Base-by-base conservation (phyloP, 35 echinoderm and acorn worm genomes). In the Acanthaster planci region DNA sequence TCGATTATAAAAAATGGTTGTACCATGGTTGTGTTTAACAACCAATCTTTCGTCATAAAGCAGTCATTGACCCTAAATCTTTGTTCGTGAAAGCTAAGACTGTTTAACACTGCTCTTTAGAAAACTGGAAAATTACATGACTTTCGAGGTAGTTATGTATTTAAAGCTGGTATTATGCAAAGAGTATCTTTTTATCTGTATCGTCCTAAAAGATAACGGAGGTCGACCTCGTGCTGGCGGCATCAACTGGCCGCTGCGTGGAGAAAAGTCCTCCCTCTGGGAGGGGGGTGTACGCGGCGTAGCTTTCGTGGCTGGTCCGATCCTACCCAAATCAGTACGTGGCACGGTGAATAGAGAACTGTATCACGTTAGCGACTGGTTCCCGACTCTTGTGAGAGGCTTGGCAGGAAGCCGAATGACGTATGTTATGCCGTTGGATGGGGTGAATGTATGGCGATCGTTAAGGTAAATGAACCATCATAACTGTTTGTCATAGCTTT, bases 301-400 rank as follows among this genome's bases (percentile, higher is more conserved):
- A 18, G 92, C 82, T 0, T 94, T 94, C 39, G 60, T 90, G 19
- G 35, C 60, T 72, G 90, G 92, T 72, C 82, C 89, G 30, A 40
- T 94, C 15, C 79, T 94, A 23, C 60, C 92, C 14, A 37, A 29
- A 7, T 55, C 17, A 8, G 79, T 94, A 14, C 78, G 56, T 78
- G 92, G 92, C 12, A 77, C 92, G 9, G 21, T 94, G n/a, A 90
- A 72, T 39, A 82, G 76, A 0, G 87, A 82, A 19, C 84, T 94
- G 53, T 68, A 85, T 7, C 92, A 94, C 52, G 84, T 94, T 55
- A 94, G 92, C 78, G 92, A 94, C 38, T 94, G 92, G 92, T 90
- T 94, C 34, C 92, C 92, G 30, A 94, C 92, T 2, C 54, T 94
- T 0, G 92, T 94, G 19, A 47, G 90, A 38, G 87, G 92, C 15